These are phyloP conservation scores for Melinaea menophilus DNA, from an alignment of 2,888 invertebrate species.

Conservation along the genomic window DNA sequence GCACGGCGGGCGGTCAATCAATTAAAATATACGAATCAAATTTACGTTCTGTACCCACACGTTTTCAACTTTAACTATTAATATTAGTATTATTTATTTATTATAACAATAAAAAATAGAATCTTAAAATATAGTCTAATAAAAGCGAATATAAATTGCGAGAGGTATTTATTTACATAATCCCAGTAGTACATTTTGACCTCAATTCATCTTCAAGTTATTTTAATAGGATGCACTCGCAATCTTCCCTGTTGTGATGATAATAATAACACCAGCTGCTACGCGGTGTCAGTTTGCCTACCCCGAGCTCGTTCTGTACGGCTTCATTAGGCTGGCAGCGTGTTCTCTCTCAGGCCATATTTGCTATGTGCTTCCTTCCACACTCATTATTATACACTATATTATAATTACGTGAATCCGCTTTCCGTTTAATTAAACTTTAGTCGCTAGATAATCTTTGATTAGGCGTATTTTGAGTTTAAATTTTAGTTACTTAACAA, in stretches of 20 bases:
- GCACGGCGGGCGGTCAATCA: too few relatives aligned
- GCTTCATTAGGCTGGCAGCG: conserved; percentile 60
- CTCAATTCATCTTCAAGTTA: conserved; percentile 25
- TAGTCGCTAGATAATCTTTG: background rate
- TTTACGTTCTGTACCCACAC: too few relatives aligned
- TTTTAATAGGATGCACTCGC: conserved; percentile 29
- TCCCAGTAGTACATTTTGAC: conserved; percentile 12
- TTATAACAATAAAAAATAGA: too few relatives aligned
- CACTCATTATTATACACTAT: conserved; percentile 18
- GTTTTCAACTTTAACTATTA: too few relatives aligned
- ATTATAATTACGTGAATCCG: conserved; percentile 20
- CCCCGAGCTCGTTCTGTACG: conserved; percentile 53
- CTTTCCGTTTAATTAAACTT: conserved; percentile 20
- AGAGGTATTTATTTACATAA: background rate
- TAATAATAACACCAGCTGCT: conserved; percentile 63
- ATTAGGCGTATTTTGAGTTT: background rate
- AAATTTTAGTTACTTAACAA: too few relatives aligned
- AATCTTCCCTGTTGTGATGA: conserved; percentile 41
- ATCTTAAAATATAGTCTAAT: too few relatives aligned
- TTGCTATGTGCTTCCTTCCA: conserved; percentile 43
- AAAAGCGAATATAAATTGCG: too few relatives aligned
- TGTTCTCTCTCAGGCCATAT: conserved; percentile 40
- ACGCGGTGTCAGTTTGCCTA: conserved; percentile 57
- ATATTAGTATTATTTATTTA: too few relatives aligned
- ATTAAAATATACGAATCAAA: too few relatives aligned